Evolutionary conservation across 1,140 invertebrate genomes (phyloP).

Genomic region (Dreissena rostriformis): DNA sequence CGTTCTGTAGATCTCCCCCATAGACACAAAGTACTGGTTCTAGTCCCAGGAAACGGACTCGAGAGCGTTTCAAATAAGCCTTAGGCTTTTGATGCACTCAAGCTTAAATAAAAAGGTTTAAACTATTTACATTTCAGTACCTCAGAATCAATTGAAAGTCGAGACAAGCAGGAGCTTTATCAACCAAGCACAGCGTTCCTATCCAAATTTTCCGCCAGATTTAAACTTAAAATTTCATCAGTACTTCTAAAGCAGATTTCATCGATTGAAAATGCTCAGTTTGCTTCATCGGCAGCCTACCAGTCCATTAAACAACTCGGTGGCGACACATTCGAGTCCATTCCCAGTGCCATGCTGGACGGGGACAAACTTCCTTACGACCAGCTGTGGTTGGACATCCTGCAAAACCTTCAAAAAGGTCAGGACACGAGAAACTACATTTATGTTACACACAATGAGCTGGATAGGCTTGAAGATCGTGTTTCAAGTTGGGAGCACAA

Average conservation of each 20-base stretch:
- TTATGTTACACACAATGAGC: slow-evolving; percentile 53
- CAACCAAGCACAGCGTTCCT: slow-evolving; percentile 17
- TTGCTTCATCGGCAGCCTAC: neutral
- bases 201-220: slow-evolving; percentile 46
- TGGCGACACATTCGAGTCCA: neutral
- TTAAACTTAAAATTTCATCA: slow-evolving; percentile 48
- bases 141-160: no score
- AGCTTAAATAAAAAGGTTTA: no score
- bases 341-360: slow-evolving; percentile 35
- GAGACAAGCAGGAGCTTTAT: neutral
- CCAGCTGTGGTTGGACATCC: slow-evolving; percentile 59
- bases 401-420: slow-evolving; percentile 58
- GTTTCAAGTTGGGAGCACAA: neutral
- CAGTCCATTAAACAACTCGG: slow-evolving; percentile 3
- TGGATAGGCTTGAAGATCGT: slow-evolving; percentile 48
- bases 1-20: no score
- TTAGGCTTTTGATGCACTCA: no score
- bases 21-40: no score
- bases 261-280: neutral
- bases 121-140: no score
- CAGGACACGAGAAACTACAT: slow-evolving; percentile 48
- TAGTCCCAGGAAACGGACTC: no score
- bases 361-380: slow-evolving; percentile 58
- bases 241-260: slow-evolving; percentile 9
- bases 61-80: no score